Conservation (phyloP, 2,113 vertebrate species). For the Steatornis caripensis region DNA sequence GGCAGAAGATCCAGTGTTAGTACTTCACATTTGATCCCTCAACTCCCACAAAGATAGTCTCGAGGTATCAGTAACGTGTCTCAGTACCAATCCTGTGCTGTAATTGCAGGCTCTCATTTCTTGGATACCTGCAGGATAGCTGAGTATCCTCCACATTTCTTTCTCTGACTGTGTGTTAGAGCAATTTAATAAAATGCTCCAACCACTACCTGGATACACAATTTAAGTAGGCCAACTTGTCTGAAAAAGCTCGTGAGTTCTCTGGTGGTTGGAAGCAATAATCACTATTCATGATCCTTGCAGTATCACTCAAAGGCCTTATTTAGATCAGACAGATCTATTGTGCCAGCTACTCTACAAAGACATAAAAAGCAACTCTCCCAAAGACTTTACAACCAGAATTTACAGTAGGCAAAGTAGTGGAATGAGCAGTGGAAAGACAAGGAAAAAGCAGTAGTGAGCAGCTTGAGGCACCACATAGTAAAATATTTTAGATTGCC, state of each 20-base stretch:
- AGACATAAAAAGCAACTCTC: not conserved
- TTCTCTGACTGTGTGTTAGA: conserved; percentile 1
- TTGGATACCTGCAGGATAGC: not conserved
- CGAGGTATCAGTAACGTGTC: not conserved
- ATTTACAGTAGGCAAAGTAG: not conserved
- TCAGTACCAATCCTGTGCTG: not conserved
- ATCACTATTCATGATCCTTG: conserved; percentile 51
- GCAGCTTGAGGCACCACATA: not conserved
- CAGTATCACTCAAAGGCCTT: conserved; percentile 20
- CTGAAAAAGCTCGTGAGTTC: conserved; percentile 13
- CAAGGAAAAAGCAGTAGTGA: not conserved
- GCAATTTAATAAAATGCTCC: not conserved
- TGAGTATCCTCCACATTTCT: not conserved
- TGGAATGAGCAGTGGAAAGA: not conserved
- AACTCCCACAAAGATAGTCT: not conserved
- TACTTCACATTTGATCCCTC: not conserved
- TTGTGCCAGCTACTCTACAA: not conserved
- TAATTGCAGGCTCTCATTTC: not conserved
- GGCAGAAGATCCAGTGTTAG: not conserved
- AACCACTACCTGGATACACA: not conserved
- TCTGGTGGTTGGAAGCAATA: not conserved
- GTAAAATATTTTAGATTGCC: not conserved
- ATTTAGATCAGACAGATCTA: conserved; percentile 41
- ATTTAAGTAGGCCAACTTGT: conserved; percentile 41
- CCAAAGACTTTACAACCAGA: not conserved